Evolutionary conservation across 1,140 invertebrate species (phyloP).

Genomic region (Sipha flava): DNA sequence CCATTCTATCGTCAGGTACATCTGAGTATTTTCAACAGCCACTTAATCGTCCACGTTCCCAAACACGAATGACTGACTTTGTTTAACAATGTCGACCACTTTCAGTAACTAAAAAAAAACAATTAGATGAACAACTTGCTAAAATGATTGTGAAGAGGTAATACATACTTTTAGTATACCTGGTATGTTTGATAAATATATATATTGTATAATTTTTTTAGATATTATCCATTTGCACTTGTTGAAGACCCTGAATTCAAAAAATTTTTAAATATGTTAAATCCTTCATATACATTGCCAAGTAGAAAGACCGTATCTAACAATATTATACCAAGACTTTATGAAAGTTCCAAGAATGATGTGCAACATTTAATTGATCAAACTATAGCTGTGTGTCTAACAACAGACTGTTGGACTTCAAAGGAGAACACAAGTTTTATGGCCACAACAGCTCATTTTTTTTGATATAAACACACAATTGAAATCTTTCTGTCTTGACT

Average conservation of each 20-base stretch:
- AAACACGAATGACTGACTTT: neutral
- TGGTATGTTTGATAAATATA: too few relatives aligned
- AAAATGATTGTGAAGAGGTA: neutral
- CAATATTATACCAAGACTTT: neutral
- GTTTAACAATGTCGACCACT: neutral
- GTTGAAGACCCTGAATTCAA: neutral
- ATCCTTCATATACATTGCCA: neutral
- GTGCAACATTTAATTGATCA: neutral
- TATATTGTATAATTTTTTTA: neutral
- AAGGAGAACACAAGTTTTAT: neutral
- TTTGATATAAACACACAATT: neutral
- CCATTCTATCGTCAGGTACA: too few relatives aligned
- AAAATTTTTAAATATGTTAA: neutral
- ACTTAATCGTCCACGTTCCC: neutral
- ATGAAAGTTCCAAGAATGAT: neutral
- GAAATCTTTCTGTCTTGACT: neutral
- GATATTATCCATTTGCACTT: neutral
- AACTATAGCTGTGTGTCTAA: neutral
- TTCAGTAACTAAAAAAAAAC: neutral
- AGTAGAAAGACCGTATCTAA: neutral
- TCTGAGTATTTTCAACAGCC: too few relatives aligned
- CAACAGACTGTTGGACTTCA: neutral
- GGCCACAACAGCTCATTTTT: neutral
- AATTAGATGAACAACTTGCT: neutral
- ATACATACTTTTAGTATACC: too few relatives aligned